Evolutionary conservation across 2,113 vertebrate genomes (phyloP).

Genomic region (Proterorhinus semilunaris): DNA sequence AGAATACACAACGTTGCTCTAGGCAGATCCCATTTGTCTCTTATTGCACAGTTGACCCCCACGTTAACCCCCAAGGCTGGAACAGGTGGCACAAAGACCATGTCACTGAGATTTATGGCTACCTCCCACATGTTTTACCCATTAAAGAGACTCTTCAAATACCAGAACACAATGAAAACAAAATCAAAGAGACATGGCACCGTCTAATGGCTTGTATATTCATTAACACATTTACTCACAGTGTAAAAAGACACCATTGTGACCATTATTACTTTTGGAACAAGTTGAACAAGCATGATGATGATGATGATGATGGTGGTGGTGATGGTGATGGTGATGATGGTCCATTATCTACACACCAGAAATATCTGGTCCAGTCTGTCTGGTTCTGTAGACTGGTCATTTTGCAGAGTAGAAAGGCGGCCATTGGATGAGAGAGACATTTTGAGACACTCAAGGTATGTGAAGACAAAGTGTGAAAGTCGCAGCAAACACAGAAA

Average conservation of each 20-base stretch:
- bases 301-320: too few species aligned
- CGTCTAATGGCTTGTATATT: too few species aligned
- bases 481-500: conserved; percentile 47
- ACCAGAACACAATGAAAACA: conserved; percentile 26
- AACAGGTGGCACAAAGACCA: conserved; percentile 67
- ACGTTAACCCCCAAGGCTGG: conserved; percentile 3
- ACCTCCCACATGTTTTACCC: conserved; percentile 67
- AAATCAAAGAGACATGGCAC: background rate
- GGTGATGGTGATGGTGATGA: too few species aligned
- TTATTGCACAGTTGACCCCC: background rate
- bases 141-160: conserved; percentile 53
- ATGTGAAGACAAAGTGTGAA: conserved; percentile 66
- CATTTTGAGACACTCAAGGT: conserved; percentile 46
- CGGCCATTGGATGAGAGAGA: conserved; percentile 21
- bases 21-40: too few species aligned
- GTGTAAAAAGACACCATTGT: conserved; percentile 14
- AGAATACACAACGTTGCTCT: conserved; percentile 30
- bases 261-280: background rate
- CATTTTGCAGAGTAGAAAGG: background rate
- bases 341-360: background rate
- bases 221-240: conserved; percentile 17
- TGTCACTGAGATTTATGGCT: conserved; percentile 51
- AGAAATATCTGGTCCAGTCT: background rate
- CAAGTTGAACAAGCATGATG: conserved; percentile 5
- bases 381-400: background rate